phyloP scores from a whole-genome alignment of 64 coral and sea anemone species.

The Pachyseris speciosa region DNA sequence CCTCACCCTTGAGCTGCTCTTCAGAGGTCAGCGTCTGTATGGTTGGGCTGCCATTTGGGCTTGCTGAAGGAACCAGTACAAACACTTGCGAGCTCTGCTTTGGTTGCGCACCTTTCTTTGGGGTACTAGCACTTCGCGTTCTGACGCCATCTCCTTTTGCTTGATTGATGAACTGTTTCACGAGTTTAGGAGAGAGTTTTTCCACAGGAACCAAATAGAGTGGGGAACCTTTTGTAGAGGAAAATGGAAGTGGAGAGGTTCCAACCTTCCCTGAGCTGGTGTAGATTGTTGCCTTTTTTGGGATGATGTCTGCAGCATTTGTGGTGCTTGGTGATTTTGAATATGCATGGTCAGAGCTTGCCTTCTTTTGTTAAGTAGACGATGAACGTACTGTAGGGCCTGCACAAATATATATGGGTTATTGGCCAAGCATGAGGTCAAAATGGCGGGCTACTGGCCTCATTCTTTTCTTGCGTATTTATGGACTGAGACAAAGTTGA shows the following conservation, averaged over 20 bases:
- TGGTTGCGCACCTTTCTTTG: not conserved
- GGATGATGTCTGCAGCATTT: not conserved
- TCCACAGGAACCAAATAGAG: constrained; percentile 16
- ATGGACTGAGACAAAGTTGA: no score
- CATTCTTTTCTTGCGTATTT: no score
- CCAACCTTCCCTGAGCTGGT: not conserved
- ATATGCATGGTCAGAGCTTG: not conserved
- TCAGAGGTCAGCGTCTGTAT: constrained; percentile 11
- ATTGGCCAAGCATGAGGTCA: no score
- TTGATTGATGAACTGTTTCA: constrained; percentile 34
- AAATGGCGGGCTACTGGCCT: no score
- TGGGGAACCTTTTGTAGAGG: not conserved
- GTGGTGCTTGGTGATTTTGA: not conserved
- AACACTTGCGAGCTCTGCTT: constrained; percentile 18
- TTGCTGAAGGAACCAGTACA: constrained; percentile 3
- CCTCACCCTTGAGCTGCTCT: constrained; percentile 2
- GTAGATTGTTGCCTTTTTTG: constrained; percentile 24
- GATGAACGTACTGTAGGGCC: not conserved
- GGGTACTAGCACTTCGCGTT: not conserved
- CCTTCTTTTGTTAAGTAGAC: not conserved
- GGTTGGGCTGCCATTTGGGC: not conserved
- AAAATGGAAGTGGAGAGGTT: not conserved
- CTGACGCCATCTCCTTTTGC: constrained; percentile 3
- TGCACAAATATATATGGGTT: not conserved
- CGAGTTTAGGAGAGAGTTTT: constrained; percentile 17